Conservation (phyloP, 2,797 vertebrate species). For the Anableps anableps region DNA sequence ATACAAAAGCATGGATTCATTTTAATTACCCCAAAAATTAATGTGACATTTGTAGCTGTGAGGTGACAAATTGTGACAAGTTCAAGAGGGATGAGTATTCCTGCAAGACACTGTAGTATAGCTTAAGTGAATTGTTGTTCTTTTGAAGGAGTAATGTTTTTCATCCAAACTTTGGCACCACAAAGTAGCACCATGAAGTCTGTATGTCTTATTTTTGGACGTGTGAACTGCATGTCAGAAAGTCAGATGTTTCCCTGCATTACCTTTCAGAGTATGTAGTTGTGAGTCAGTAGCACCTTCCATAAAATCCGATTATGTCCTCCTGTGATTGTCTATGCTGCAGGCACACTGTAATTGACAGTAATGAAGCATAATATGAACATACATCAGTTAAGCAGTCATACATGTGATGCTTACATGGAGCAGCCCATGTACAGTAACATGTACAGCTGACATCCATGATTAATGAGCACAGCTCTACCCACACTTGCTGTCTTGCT, state of each 20-base stretch:
- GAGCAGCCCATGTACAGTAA: neutral
- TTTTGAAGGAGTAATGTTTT: neutral
- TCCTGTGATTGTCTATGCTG: slow-evolving; percentile 5
- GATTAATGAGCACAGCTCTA: neutral
- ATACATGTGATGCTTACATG: neutral
- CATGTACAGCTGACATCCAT: slow-evolving; percentile 3
- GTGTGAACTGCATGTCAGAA: neutral
- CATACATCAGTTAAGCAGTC: slow-evolving; percentile 15
- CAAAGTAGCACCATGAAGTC: neutral
- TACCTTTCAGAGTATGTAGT: neutral
- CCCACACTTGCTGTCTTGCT: neutral
- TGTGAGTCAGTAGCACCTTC: neutral
- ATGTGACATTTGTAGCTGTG: neutral
- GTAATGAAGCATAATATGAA: slow-evolving; percentile 19
- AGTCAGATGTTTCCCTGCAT: neutral
- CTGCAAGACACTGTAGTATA: neutral
- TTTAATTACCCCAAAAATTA: neutral
- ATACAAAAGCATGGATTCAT: neutral
- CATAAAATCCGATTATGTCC: slow-evolving; percentile 4
- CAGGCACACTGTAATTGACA: neutral
- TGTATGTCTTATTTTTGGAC: neutral
- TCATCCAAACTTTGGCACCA: neutral
- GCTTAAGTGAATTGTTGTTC: neutral
- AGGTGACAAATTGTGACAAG: neutral
- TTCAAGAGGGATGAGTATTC: neutral